phyloP scores from a whole-genome alignment of 2,888 invertebrate genomes.

The Mesorhabditis sp. region DNA sequence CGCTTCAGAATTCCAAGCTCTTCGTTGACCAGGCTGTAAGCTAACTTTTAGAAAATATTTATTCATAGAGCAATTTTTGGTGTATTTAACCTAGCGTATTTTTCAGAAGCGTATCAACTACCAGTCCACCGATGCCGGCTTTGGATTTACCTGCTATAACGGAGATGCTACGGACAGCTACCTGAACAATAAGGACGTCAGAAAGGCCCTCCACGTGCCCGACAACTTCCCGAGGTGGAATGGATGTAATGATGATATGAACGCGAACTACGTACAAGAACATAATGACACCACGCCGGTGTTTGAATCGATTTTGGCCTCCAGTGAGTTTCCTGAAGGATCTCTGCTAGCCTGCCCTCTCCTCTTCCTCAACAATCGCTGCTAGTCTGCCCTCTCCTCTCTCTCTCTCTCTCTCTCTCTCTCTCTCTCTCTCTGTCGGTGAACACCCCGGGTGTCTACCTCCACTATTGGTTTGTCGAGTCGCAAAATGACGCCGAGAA shows the following conservation, averaged over 20 bases:
- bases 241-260: slow-evolving; percentile 42
- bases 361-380: not conserved
- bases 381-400: slow-evolving; percentile 7
- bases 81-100: not conserved
- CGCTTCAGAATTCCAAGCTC: slow-evolving; percentile 21
- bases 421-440: slow-evolving; percentile 19
- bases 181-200: slow-evolving; percentile 32
- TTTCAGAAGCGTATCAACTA: slow-evolving; percentile 38
- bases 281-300: slow-evolving; percentile 47
- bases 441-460: slow-evolving; percentile 43
- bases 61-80: too few species aligned
- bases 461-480: slow-evolving; percentile 62
- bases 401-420: not conserved
- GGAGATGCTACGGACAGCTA: slow-evolving; percentile 32
- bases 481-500: slow-evolving; percentile 56
- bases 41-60: not conserved
- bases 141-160: slow-evolving; percentile 41
- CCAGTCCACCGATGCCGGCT: slow-evolving; percentile 36
- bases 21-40: slow-evolving; percentile 40
- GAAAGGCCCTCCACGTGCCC: slow-evolving; percentile 37
- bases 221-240: slow-evolving; percentile 23
- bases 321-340: not conserved
- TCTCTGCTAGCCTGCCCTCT: not conserved
- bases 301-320: slow-evolving; percentile 30
- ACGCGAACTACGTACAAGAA: slow-evolving; percentile 44